These are phyloP conservation scores for Melanotaenia nigrans DNA, from an alignment of 2,797 vertebrate genomes.

Conservation along the genomic window DNA sequence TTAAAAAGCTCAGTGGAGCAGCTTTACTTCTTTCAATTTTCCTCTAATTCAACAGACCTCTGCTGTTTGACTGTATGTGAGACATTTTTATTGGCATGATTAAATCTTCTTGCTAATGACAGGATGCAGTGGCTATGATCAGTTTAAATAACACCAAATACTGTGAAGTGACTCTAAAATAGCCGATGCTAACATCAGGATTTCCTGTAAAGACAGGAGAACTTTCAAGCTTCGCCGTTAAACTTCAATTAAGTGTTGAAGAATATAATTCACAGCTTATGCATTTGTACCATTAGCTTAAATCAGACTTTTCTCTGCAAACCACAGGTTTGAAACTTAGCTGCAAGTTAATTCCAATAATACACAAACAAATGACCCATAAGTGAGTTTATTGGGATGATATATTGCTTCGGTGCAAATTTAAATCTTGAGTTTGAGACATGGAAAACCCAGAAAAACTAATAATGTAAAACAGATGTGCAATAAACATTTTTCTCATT, in stretches of 20 bases:
- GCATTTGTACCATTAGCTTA: background rate
- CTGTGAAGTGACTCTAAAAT: background rate
- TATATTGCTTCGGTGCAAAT: conserved; percentile 28
- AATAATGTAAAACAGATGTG: conserved; percentile 5
- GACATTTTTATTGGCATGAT: background rate
- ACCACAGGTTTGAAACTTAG: background rate
- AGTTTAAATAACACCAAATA: background rate
- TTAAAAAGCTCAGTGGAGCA: background rate
- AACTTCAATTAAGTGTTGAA: background rate
- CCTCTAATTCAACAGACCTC: background rate
- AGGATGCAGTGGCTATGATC: background rate
- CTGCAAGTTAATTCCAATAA: background rate
- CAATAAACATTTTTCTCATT: background rate
- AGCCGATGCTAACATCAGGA: background rate
- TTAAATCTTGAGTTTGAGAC: conserved; percentile 2
- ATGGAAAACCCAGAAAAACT: background rate
- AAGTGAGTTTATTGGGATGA: conserved; percentile 34
- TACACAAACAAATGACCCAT: background rate
- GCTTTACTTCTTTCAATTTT: background rate
- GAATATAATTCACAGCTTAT: background rate
- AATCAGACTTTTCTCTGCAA: background rate
- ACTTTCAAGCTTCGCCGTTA: background rate
- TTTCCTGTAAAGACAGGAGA: background rate
- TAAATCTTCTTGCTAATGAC: background rate
- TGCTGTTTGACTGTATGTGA: background rate